Evolutionary conservation across 1,140 invertebrate genomes (phyloP).

Genomic region (Saccostrea glomerata): DNA sequence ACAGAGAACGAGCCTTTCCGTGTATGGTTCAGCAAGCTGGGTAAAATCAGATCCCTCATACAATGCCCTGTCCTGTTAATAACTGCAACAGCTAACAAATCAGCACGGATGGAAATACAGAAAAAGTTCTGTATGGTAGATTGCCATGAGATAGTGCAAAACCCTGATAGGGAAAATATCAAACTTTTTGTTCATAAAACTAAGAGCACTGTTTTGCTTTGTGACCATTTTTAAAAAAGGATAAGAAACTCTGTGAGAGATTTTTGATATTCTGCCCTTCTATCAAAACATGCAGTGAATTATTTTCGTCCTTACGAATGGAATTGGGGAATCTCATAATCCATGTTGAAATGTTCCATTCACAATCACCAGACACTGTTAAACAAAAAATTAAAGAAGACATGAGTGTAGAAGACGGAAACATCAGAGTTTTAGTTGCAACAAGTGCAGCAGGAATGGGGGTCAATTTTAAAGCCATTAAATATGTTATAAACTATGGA

Average conservation of each 20-base stretch:
- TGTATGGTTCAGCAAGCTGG: constrained; percentile 29
- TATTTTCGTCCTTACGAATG: no score
- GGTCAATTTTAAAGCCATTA: constrained; percentile 50
- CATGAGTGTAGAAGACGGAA: constrained; percentile 15
- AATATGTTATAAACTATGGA: constrained; percentile 55
- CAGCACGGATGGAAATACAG: constrained; percentile 48
- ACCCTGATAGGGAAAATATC: constrained; percentile 55
- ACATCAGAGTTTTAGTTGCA: constrained; percentile 46
- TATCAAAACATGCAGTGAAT: no score
- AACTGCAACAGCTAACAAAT: constrained; percentile 40
- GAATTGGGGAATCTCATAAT: background rate
- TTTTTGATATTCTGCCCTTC: no score
- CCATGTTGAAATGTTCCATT: constrained; percentile 47
- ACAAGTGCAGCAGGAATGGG: constrained; percentile 62
- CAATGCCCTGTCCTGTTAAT: constrained; percentile 30
- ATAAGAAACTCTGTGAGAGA: no score
- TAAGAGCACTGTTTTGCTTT: constrained; percentile 23
- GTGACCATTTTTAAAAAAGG: constrained; percentile 34
- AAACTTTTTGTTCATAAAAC: constrained; percentile 46
- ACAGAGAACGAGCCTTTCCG: constrained; percentile 36
- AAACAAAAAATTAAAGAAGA: constrained; percentile 38
- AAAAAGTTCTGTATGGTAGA: constrained; percentile 45
- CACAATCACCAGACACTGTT: constrained; percentile 44
- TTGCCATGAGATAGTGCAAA: background rate
- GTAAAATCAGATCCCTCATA: constrained; percentile 40